Conservation (phyloP, 2,888 invertebrate species). For the Tinea pellionella region DNA sequence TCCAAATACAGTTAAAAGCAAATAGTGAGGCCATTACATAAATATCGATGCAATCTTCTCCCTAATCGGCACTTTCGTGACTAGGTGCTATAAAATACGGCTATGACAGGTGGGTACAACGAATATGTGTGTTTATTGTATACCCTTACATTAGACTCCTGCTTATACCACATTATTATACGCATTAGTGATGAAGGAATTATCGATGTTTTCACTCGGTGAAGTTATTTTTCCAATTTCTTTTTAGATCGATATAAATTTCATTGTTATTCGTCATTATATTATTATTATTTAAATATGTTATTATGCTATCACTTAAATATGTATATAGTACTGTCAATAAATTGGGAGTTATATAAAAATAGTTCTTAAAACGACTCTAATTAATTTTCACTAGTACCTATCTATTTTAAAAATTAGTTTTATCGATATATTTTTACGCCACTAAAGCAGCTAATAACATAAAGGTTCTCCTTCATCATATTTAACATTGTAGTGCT, state of each 20-base stretch:
- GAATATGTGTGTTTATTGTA: conserved; percentile 19
- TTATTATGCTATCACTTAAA: too few species aligned
- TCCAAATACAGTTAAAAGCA: conserved; percentile 5
- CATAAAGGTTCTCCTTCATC: not conserved
- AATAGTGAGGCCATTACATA: not conserved
- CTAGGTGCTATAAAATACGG: conserved; percentile 33
- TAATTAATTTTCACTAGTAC: too few species aligned
- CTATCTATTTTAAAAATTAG: too few species aligned
- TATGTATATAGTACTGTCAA: too few species aligned
- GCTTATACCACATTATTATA: not conserved
- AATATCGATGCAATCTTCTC: conserved; percentile 10
- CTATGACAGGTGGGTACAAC: conserved; percentile 35
- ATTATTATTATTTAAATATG: too few species aligned
- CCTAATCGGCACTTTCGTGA: conserved; percentile 28
- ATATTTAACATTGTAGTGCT: not conserved
- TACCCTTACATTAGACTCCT: not conserved
- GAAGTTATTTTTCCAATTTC: too few species aligned
- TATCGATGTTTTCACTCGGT: not conserved
- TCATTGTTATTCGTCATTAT: too few species aligned
- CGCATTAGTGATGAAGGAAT: not conserved
- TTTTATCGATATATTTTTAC: not conserved
- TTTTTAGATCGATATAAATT: too few species aligned
- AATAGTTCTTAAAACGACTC: too few species aligned
- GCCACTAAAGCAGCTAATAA: not conserved
- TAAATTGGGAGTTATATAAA: too few species aligned